These are phyloP conservation scores for Columbina picui DNA, from an alignment of 2,113 vertebrate genomes.

Conservation along the genomic window DNA sequence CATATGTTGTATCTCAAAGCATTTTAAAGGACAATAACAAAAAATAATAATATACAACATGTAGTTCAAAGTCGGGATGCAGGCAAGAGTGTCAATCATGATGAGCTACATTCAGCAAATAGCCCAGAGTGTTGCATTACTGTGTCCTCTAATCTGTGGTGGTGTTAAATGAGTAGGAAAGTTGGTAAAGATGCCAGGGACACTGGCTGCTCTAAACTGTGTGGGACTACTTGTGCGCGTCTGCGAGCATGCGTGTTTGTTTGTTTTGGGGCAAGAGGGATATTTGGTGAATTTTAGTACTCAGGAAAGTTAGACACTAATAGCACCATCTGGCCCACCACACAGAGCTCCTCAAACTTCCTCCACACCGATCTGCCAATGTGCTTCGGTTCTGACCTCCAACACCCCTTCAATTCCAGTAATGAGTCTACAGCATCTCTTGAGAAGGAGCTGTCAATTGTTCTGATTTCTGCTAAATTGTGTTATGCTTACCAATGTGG, in stretches of 20 bases:
- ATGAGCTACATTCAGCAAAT: constrained; percentile 60
- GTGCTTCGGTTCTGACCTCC: constrained; percentile 68
- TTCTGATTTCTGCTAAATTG: constrained; percentile 50
- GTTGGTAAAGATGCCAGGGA: constrained; percentile 34
- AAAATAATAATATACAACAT: constrained; percentile 58
- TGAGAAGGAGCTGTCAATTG: constrained; percentile 68
- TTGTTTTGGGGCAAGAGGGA: constrained; percentile 44
- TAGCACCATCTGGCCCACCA: constrained; percentile 70
- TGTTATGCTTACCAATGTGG: constrained; percentile 28
- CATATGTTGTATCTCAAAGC: constrained; percentile 69
- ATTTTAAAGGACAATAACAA: constrained; percentile 75
- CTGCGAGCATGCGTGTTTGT: constrained; percentile 7
- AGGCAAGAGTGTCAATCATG: constrained; percentile 63
- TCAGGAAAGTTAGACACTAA: constrained; percentile 37
- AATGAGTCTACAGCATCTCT: constrained; percentile 63
- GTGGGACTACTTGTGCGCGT: constrained; percentile 23
- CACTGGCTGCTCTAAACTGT: constrained; percentile 41
- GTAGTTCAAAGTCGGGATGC: constrained; percentile 42
- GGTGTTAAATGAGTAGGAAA: constrained; percentile 60
- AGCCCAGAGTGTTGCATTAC: constrained; percentile 53
- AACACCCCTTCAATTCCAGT: constrained; percentile 66
- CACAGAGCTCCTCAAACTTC: constrained; percentile 22
- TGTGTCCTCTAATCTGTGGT: constrained; percentile 44
- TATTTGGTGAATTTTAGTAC: constrained; percentile 49
- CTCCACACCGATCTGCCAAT: constrained; percentile 58